Evolutionary conservation across 2,888 invertebrate genomes (phyloP).

Genomic region (Loripinus fragilis): DNA sequence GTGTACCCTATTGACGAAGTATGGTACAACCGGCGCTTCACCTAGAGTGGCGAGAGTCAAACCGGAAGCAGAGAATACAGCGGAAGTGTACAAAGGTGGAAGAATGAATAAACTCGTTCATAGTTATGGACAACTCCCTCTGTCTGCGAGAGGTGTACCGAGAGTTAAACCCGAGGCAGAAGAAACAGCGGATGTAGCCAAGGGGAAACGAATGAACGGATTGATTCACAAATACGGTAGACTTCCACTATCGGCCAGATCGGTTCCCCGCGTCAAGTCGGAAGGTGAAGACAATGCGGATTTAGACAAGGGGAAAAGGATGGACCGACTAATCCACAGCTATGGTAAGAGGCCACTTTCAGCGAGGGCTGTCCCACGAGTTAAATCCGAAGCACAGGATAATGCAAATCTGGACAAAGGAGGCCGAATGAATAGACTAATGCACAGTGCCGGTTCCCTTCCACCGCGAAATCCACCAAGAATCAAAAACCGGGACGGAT

Average conservation of each 20-base stretch:
- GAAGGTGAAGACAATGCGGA: slow-evolving; percentile 69
- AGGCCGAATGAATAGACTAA: slow-evolving; percentile 65
- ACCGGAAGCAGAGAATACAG: slow-evolving; percentile 71
- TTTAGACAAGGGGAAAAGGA: slow-evolving; percentile 68
- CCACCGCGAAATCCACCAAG: slow-evolving; percentile 65
- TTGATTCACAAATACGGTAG: slow-evolving; percentile 68
- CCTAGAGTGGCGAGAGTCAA: slow-evolving; percentile 71
- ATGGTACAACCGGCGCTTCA: slow-evolving; percentile 60
- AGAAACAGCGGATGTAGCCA: slow-evolving; percentile 61
- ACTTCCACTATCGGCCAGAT: slow-evolving; percentile 57
- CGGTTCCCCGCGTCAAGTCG: slow-evolving; percentile 71
- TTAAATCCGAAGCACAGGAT: slow-evolving; percentile 66
- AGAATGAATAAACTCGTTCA: slow-evolving; percentile 66
- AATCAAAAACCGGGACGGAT: slow-evolving; percentile 66
- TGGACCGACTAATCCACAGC: slow-evolving; percentile 66
- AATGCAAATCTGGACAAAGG: slow-evolving; percentile 69
- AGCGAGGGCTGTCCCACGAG: slow-evolving; percentile 63
- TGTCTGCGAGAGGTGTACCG: slow-evolving; percentile 64
- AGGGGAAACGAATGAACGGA: slow-evolving; percentile 71
- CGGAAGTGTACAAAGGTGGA: slow-evolving; percentile 68
- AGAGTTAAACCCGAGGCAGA: slow-evolving; percentile 67
- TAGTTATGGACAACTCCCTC: slow-evolving; percentile 57
- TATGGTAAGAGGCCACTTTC: slow-evolving; percentile 58
- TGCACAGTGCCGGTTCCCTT: slow-evolving; percentile 62
- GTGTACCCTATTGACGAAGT: slow-evolving; percentile 70